Conservation (phyloP, 2,113 vertebrate species). For the Thamnaconus septentrionalis region DNA sequence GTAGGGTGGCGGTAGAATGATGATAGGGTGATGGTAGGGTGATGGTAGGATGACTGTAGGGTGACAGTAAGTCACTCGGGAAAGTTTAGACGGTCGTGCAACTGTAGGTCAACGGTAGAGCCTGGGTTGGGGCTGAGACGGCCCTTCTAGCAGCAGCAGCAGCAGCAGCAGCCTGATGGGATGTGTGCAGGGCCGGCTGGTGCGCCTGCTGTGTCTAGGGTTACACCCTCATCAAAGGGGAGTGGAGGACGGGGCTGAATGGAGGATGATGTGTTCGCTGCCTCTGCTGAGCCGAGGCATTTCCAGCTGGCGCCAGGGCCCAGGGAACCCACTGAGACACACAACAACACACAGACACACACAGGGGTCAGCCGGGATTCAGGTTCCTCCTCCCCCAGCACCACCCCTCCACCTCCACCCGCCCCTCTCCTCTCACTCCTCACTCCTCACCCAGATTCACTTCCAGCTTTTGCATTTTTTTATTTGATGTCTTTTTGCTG, state of each 20-base stretch:
- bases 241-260: constrained; percentile 60
- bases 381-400: constrained; percentile 50
- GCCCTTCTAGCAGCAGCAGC: no score
- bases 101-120: no score
- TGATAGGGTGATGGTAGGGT: no score
- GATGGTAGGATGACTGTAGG: no score
- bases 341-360: constrained; percentile 76
- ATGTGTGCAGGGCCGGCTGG: constrained; percentile 46
- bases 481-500: constrained; percentile 15
- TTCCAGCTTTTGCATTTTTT: constrained; percentile 20
- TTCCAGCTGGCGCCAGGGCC: constrained; percentile 80
- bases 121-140: no score
- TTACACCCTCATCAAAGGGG: constrained; percentile 71
- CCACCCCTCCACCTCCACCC: constrained; percentile 51
- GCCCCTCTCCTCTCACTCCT: constrained; percentile 49
- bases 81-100: no score
- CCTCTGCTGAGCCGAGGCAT: constrained; percentile 73
- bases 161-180: constrained; percentile 55
- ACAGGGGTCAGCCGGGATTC: constrained; percentile 68
- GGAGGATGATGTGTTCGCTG: constrained; percentile 71
- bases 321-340: constrained; percentile 78
- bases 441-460: no score
- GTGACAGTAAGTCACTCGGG: no score
- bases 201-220: constrained; percentile 67
- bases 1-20: no score